phyloP scores from a whole-genome alignment of 2,888 invertebrate genomes.

The Punctoribates punctum region DNA sequence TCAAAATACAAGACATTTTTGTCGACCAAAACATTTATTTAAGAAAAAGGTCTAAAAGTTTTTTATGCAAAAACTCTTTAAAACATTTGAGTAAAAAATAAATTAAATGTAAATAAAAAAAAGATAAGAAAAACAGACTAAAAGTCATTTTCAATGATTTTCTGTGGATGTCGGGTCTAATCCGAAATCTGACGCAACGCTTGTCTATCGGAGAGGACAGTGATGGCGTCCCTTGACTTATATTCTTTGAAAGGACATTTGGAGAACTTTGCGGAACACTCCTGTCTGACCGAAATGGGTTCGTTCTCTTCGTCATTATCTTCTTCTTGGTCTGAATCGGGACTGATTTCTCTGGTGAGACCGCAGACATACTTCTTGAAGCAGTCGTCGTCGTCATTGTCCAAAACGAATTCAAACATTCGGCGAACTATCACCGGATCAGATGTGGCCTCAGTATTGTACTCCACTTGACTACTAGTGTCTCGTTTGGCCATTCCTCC shows the following conservation, averaged over 20 bases:
- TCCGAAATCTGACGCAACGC: background rate
- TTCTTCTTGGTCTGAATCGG: background rate
- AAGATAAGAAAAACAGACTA: too few relatives aligned
- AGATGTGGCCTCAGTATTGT: background rate
- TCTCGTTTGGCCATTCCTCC: conserved; percentile 10
- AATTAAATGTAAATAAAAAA: too few relatives aligned
- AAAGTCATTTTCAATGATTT: too few relatives aligned
- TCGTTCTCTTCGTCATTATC: background rate
- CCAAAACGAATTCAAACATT: conserved; percentile 6
- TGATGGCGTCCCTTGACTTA: background rate
- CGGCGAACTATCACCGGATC: background rate
- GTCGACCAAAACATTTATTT: too few relatives aligned
- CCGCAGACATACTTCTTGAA: conserved; percentile 26
- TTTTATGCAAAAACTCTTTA: too few relatives aligned
- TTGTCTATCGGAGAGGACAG: background rate
- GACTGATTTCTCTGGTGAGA: background rate
- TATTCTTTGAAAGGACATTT: conserved; percentile 15
- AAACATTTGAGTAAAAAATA: too few relatives aligned
- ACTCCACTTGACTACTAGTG: background rate
- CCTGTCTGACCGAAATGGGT: background rate
- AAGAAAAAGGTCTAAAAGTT: too few relatives aligned
- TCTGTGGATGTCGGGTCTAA: too few relatives aligned
- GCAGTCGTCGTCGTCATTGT: conserved; percentile 10
- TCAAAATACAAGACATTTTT: too few relatives aligned
- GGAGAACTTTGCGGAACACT: background rate